These are phyloP conservation scores for Metalampra italica DNA, from an alignment of 2,888 invertebrate genomes.

Conservation along the genomic window DNA sequence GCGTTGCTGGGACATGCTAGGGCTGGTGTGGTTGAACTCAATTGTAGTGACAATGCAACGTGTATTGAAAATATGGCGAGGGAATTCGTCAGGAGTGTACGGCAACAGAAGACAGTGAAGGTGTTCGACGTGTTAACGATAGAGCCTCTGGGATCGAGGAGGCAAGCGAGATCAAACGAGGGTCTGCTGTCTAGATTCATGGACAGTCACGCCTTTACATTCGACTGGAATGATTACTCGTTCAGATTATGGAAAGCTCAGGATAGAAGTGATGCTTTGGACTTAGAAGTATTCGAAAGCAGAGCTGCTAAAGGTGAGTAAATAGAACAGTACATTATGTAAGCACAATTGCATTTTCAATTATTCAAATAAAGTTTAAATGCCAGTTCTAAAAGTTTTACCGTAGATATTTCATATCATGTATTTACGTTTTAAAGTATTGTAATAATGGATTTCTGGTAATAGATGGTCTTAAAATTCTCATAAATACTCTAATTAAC, in stretches of 20 bases:
- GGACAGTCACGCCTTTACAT: slow-evolving; percentile 71
- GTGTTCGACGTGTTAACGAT: slow-evolving; percentile 76
- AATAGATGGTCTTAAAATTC: too few relatives aligned
- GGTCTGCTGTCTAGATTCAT: slow-evolving; percentile 62
- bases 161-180: slow-evolving; percentile 56
- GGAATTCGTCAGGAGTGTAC: slow-evolving; percentile 70
- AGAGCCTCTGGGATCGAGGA: slow-evolving; percentile 63
- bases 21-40: slow-evolving; percentile 53
- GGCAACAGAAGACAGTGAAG: slow-evolving; percentile 72
- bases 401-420: too few relatives aligned
- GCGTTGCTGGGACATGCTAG: slow-evolving; percentile 48
- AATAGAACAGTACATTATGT: neutral
- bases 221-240: slow-evolving; percentile 75
- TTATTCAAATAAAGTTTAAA: neutral
- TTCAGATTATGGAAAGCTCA: slow-evolving; percentile 70
- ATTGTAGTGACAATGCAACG: slow-evolving; percentile 80
- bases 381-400: too few relatives aligned
- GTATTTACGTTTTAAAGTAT: too few relatives aligned
- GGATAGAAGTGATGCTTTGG: slow-evolving; percentile 64
- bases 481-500: too few relatives aligned
- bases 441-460: too few relatives aligned
- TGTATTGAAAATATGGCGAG: slow-evolving; percentile 75
- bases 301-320: slow-evolving; percentile 65
- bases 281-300: slow-evolving; percentile 66
- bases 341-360: neutral